Evolutionary conservation across 37 sponge, comb jelly and placozoan genomes (phyloP), one percentile per base, ranked within the genome.

Genomic region (Chondrilla cf. caribensis): DNA sequence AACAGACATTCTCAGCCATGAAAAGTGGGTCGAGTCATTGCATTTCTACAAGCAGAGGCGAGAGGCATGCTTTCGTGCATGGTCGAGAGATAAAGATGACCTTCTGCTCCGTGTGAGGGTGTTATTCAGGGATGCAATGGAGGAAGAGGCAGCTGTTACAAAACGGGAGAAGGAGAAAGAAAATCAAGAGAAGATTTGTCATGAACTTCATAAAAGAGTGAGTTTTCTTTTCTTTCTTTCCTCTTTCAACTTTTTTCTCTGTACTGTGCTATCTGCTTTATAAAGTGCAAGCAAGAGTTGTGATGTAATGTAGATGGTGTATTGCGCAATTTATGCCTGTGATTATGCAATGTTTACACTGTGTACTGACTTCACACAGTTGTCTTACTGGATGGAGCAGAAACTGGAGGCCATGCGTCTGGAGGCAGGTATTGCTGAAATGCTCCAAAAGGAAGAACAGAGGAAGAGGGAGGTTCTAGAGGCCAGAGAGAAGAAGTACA

Each of bases 131-230:
- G 89, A 80, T 25, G 82, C 67, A 14, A 2, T 41, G 82, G 47
- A 62, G 79, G 68, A 7, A 21, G 58, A 40, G 82, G 44, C 31
- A 44, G 68, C 15, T 22, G 42, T 24, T 26, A 0, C 78, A 32
- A n/a, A 60, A 26, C 21, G 14, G 17, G 70, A 51, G 36, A 38
- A 40, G 3, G 58, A 75, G 41, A 80, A 58, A 17, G 32, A 41
- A 58, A 51, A 70, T 25, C 89, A 89, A 55, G 15, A 26, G 60
- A 51, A 58, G 29, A 40, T 79, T 17, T 86, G 90, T 37, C 42
- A 79, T 19, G 29, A 44, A 19, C 66, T 90, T 2, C 40, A 59
- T 42, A 47, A 79, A 29, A 86, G 83, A 68, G 90, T 89, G 25
- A 38, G 7, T 71, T n/a, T n/a, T n/a, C n/a, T n/a, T n/a, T n/a